phyloP scores from a whole-genome alignment of 1,140 invertebrate species.

The Macrocentrus cingulum region DNA sequence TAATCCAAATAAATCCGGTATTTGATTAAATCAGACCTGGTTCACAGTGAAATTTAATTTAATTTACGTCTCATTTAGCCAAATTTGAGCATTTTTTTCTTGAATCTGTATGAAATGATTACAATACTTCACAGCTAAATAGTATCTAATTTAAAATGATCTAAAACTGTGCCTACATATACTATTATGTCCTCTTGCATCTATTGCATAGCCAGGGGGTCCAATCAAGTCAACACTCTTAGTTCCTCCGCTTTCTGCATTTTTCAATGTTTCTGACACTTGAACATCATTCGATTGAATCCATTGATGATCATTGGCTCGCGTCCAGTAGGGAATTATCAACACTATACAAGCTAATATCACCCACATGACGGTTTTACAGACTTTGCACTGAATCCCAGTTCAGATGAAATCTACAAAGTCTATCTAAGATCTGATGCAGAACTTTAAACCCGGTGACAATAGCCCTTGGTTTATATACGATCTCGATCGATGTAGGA shows the following conservation, averaged over 20 bases:
- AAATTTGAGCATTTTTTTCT: too few relatives aligned
- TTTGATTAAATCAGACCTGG: too few relatives aligned
- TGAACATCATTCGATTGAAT: background rate
- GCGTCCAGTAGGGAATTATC: background rate
- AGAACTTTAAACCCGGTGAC: background rate
- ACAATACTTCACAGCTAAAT: too few relatives aligned
- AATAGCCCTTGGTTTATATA: constrained; percentile 49
- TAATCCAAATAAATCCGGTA: too few relatives aligned
- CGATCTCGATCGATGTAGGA: constrained; percentile 35
- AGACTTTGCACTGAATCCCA: background rate
- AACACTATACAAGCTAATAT: background rate
- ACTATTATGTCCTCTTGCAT: too few relatives aligned
- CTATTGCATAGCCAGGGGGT: constrained; percentile 24
- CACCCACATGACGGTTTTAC: background rate
- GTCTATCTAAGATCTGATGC: too few relatives aligned
- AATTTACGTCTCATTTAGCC: too few relatives aligned
- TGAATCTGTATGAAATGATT: too few relatives aligned
- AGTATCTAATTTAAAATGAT: too few relatives aligned
- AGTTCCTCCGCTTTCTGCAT: constrained; percentile 32
- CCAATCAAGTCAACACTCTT: constrained; percentile 33
- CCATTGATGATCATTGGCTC: background rate
- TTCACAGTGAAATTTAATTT: too few relatives aligned
- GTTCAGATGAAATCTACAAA: background rate
- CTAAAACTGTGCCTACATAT: too few relatives aligned
- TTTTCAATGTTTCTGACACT: background rate